phyloP scores from a whole-genome alignment of 1,140 invertebrate species.

The Frieseomelitta varia region DNA sequence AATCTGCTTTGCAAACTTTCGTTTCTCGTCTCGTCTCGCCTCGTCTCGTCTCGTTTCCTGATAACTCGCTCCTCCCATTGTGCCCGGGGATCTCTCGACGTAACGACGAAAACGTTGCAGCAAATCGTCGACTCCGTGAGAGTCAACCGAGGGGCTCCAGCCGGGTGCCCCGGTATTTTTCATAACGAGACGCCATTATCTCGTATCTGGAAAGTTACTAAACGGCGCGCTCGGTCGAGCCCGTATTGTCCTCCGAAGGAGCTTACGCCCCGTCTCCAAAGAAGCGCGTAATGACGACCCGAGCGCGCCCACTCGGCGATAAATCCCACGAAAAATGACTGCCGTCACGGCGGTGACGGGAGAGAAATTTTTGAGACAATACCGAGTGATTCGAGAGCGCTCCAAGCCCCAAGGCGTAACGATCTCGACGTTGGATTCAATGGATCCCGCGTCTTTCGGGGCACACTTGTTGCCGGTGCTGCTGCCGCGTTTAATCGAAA shows the following conservation, averaged over 20 bases:
- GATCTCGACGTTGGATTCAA: neutral
- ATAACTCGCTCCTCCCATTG: neutral
- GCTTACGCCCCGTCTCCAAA: neutral
- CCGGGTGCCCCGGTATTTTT: neutral
- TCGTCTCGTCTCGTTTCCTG: neutral
- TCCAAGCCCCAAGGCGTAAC: neutral
- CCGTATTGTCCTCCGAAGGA: constrained; percentile 14
- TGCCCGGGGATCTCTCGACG: neutral
- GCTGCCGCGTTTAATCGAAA: no score
- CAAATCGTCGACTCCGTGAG: constrained; percentile 22
- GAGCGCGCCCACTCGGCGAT: neutral
- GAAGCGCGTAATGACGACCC: constrained; percentile 1
- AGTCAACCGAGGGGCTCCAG: neutral
- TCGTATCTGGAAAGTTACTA: neutral
- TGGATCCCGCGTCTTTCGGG: neutral
- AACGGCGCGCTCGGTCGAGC: neutral
- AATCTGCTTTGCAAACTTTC: constrained; percentile 15
- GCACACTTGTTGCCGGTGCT: neutral
- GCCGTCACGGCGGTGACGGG: neutral
- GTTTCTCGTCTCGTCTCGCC: neutral
- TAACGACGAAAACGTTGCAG: constrained; percentile 5
- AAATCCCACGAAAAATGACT: neutral
- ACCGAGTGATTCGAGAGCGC: neutral
- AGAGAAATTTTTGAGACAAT: constrained; percentile 8
- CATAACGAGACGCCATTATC: constrained; percentile 19